These are phyloP conservation scores for Phaethon lepturus DNA, from an alignment of 2,113 vertebrate species.

Conservation along the genomic window DNA sequence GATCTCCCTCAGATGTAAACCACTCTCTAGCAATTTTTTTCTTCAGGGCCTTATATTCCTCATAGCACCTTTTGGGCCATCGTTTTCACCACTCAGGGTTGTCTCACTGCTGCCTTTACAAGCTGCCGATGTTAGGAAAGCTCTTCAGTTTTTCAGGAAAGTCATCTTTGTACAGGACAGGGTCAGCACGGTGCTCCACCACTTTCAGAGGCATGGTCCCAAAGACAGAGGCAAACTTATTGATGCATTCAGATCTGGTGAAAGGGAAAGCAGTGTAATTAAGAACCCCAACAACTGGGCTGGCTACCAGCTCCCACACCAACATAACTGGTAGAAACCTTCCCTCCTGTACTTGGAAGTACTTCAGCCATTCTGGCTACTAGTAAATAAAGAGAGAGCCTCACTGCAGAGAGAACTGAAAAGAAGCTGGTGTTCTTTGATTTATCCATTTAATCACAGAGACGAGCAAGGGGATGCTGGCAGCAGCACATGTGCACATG, in stretches of 20 bases:
- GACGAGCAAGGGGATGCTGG: constrained; percentile 59
- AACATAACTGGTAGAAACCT: neutral
- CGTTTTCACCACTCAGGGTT: neutral
- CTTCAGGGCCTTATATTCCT: neutral
- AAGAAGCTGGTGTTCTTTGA: constrained; percentile 37
- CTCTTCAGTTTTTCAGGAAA: constrained; percentile 99
- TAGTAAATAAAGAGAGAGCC: neutral
- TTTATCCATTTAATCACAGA: constrained; percentile 49
- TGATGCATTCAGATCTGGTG: constrained; percentile 97
- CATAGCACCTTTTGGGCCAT: neutral
- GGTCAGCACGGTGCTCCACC: constrained; percentile 96
- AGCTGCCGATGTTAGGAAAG: constrained; percentile 98
- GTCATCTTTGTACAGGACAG: constrained; percentile 97
- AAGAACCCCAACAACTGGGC: neutral
- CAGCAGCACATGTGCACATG: constrained; percentile 50
- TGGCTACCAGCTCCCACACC: neutral
- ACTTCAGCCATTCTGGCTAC: neutral
- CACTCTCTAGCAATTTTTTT: neutral
- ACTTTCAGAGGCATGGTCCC: constrained; percentile 98
- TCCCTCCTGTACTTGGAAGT: neutral
- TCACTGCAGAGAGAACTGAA: neutral
- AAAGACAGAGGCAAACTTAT: constrained; percentile 97
- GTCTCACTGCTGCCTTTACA: constrained; percentile 71
- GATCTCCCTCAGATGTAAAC: neutral
- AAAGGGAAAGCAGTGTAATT: constrained; percentile 1